Base-by-base conservation (phyloP, 2,113 vertebrate genomes). In the Mastomys natalensis region DNA sequence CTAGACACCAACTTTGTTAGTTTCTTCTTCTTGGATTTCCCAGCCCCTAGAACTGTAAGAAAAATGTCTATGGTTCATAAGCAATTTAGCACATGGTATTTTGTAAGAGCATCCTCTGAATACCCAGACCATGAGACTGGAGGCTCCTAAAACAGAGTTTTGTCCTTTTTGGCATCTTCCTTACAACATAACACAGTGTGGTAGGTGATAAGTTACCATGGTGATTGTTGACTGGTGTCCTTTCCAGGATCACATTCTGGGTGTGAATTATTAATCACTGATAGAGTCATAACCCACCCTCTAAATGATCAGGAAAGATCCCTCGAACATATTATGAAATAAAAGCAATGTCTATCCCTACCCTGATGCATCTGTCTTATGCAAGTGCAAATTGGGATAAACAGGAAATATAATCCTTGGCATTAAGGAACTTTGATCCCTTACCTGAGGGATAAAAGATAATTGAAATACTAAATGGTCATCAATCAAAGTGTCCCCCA, bases 131-230 rank as follows among this genome's bases (percentile, higher is more conserved):
- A n/a, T 10, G 55, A 92, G 40, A 62, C 40, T 82, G 8, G 37
- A 90, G 58, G 58, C 21, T 82, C 29, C 66, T 77, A 37, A 95
- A 74, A 73, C 77, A 96, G 81, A 45, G 43, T 51, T 55, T 16
- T 78, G 53, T 22, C 34, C 93, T 91, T 92, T 70, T 89, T 51
- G 66, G 21, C n/a, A 45, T 55, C 34, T 31, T 60, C 70, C 68
- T 60, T 43, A 68, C 7, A 43, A 17, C 29, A 66, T 45, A 73
- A 73, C 31, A 82, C 66, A 66, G 5, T 5, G 0, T 11, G 8
- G 24, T 7, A 0, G 6, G 45, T 7, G 10, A 22, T 66, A 53
- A 89, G 11, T 66, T 37, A 68, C 19, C 40, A 2, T 48, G 21
- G 37, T 19, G 10, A 88, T 53, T 45, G 16, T 7, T 53, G 82